These are phyloP conservation scores for Carlito syrichta DNA, from an alignment of 2,113 vertebrate species.

Conservation along the genomic window DNA sequence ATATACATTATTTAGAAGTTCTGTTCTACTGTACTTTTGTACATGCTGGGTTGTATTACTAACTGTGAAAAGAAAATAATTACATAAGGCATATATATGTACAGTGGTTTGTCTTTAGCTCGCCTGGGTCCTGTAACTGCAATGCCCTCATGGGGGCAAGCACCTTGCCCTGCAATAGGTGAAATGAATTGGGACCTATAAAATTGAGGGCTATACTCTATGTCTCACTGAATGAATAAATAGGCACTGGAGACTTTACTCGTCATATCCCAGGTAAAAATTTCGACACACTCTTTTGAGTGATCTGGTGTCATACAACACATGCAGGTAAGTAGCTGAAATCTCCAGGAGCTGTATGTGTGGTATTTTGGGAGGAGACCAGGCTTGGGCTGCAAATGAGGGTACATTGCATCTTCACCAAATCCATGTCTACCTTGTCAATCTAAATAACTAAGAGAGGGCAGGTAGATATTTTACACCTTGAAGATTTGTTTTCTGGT, in stretches of 20 bases:
- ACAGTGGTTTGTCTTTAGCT: constrained; percentile 82
- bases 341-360: not conserved
- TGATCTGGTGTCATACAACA: not conserved
- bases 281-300: not conserved
- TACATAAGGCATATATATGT: constrained; percentile 94
- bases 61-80: constrained; percentile 85
- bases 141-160: constrained; percentile 38
- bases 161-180: constrained; percentile 3
- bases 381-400: not conserved
- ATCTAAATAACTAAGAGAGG: constrained; percentile 49
- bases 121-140: constrained; percentile 66
- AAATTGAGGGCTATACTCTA: constrained; percentile 5
- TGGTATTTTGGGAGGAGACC: constrained; percentile 24
- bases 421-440: constrained; percentile 45
- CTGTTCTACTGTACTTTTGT: constrained; percentile 88
- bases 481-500: constrained; percentile 41
- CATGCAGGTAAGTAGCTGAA: not conserved
- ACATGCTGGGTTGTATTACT: constrained; percentile 90
- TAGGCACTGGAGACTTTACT: constrained; percentile 36
- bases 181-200: constrained; percentile 3
- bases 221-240: not conserved
- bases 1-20: constrained; percentile 90
- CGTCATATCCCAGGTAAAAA: not conserved
- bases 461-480: constrained; percentile 76
- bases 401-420: constrained; percentile 54